Evolutionary conservation across 37 sponge, comb jelly and placozoan genomes (phyloP).

Genomic region (Aplysina aerophoba): DNA sequence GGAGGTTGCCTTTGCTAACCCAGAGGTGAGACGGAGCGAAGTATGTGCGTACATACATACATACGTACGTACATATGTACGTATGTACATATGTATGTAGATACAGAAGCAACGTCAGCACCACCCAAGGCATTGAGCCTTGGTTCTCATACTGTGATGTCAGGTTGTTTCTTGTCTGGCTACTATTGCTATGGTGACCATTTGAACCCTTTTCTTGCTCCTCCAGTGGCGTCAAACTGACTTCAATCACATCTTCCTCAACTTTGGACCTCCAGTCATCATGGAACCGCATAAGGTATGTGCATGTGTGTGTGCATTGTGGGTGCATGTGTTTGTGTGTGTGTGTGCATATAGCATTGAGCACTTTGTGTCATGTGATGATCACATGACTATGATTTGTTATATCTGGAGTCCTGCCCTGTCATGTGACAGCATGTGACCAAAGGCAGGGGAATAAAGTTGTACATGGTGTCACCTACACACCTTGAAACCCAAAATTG

Average conservation of each 20-base stretch:
- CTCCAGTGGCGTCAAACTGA: slow-evolving; percentile 75
- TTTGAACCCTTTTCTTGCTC: neutral
- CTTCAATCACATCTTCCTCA: slow-evolving; percentile 98
- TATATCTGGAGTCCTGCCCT: neutral
- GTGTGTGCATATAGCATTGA: too few relatives aligned
- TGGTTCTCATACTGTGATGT: too few relatives aligned
- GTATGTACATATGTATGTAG: neutral
- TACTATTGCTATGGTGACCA: neutral
- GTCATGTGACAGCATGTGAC: neutral
- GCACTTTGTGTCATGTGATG: neutral
- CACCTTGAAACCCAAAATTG: neutral
- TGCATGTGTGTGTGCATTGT: neutral
- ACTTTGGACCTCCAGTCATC: slow-evolving; percentile 95
- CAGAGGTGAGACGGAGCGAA: slow-evolving; percentile 38
- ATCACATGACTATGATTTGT: neutral
- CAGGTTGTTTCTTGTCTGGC: too few relatives aligned
- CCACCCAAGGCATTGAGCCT: too few relatives aligned
- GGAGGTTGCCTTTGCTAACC: slow-evolving; percentile 83
- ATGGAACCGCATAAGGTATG: slow-evolving; percentile 87
- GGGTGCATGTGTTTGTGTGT: neutral
- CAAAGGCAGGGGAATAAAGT: neutral
- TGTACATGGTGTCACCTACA: too few relatives aligned
- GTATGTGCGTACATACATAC: slow-evolving; percentile 21
- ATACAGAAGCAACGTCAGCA: neutral
- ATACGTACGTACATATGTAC: neutral